Base-by-base conservation (phyloP, 2,113 vertebrate genomes). In the Origma solitaria region DNA sequence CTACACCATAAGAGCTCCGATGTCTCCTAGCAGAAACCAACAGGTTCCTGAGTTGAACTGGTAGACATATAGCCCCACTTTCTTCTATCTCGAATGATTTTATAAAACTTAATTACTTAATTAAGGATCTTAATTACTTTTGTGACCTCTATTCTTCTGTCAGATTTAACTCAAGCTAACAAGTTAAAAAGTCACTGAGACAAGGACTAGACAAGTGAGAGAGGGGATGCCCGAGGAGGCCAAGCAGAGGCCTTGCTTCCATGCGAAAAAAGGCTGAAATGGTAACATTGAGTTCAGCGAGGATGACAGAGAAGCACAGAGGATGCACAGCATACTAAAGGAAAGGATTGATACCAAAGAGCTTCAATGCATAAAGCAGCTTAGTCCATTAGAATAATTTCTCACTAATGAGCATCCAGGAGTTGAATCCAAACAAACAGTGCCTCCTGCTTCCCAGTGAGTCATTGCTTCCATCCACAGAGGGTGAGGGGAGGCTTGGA, bases 51-150 rank as follows among this genome's bases (percentile, higher is more conserved):
- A 77, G 62, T 4, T 73, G 60, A 60, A 57, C 53, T 20, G 45
- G 33, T 24, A 72, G 82, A 42, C 11, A 5, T 6, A 58, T 11
- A 80, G 60, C 71, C 51, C 51, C 33, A 44, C 42, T 90, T 92
- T 62, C 50, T 90, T 42, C 58, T 37, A 7, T 38, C 23, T 58
- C 45, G 13, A 68, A 81, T 66, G 8, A 45, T 78, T 95, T 92
- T 78, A 73, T 86, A 64, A 92, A 90, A 81, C 17, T 73, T 92
- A 93, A 83, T 92, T 82, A 92, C 66, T 83, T 90, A 76, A 92
- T 92, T 80, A 92, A 66, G 37, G 64, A 73, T 88, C 72, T 94
- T 95, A 94, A 92, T 92, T 94, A 96, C 91, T 92, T 93, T 88
- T 92, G 60, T 88, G 72, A 92, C 91, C 88, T 90, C 82, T 83